A percentile compares a stretch with the other conserved stretches of the same genome.
phyloP scores from a whole-genome alignment of 2,113 vertebrate genomes.

The Ailurus styani region DNA sequence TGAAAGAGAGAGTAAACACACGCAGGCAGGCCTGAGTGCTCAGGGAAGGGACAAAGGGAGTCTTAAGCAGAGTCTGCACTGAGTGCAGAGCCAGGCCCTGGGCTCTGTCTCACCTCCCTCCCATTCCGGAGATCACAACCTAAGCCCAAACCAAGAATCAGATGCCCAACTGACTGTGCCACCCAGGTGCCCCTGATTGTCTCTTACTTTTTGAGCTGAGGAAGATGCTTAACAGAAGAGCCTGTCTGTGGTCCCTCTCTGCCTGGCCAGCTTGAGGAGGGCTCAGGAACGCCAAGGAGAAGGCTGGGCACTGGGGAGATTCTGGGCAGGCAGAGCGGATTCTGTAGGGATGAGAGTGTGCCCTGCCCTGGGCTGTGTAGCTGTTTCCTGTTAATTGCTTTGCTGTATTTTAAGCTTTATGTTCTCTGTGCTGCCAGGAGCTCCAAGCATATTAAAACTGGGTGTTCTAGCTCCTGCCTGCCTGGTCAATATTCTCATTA shows the following conservation, averaged over 20 bases:
- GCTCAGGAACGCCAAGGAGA: neutral
- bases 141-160: neutral
- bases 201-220: neutral
- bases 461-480: neutral
- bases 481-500: neutral
- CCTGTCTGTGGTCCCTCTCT: fast-evolving
- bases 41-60: neutral
- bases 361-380: neutral
- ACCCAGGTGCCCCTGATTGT: neutral
- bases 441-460: neutral
- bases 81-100: neutral
- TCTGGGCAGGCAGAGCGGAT: neutral
- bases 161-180: neutral
- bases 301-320: neutral
- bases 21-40: neutral
- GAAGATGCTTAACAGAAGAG: neutral
- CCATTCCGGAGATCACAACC: neutral
- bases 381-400: neutral
- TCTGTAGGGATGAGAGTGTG: neutral
- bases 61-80: neutral
- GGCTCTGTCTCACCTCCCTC: neutral
- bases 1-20: neutral
- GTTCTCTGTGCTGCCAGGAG: neutral
- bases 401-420: neutral
- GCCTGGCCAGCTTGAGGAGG: neutral